Percentiles rank a stretch among this genome's conserved stretches.
phyloP scores from a whole-genome alignment of 2,113 vertebrate species.

The Rhombomys opimus region DNA sequence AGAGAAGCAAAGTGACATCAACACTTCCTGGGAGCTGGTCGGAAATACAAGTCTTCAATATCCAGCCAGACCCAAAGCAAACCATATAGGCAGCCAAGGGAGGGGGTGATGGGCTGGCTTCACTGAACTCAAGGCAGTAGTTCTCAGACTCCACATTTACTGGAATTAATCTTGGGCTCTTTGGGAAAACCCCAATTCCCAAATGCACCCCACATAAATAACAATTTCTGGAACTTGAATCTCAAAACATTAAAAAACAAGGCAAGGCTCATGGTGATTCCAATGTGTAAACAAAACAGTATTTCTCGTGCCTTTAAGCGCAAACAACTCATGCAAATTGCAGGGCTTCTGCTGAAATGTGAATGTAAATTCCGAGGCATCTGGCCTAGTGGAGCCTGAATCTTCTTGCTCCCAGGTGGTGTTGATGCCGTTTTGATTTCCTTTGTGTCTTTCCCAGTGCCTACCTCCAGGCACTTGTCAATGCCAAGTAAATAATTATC shows the following conservation, averaged over 20 bases:
- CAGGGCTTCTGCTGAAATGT: background rate
- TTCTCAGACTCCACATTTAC: background rate
- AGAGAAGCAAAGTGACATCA: background rate
- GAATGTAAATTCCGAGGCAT: background rate
- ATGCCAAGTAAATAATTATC: conserved; percentile 33
- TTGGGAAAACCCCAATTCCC: background rate
- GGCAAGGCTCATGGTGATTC: background rate
- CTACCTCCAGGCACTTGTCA: background rate
- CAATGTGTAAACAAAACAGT: background rate
- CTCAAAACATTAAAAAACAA: background rate
- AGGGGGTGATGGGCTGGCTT: background rate
- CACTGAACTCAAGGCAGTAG: background rate
- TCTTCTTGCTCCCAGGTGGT: background rate
- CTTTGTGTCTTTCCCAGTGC: background rate
- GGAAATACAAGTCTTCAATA: background rate
- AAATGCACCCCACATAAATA: background rate
- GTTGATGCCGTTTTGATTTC: background rate
- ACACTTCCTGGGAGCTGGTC: background rate
- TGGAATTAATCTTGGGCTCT: background rate
- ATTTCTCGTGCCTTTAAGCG: background rate
- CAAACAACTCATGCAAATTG: too few relatives aligned
- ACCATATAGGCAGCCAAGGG: background rate
- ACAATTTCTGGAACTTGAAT: background rate
- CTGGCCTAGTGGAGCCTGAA: background rate
- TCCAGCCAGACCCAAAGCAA: background rate